Conservation (phyloP, 2,113 vertebrate species). For the Regulus satrapa region DNA sequence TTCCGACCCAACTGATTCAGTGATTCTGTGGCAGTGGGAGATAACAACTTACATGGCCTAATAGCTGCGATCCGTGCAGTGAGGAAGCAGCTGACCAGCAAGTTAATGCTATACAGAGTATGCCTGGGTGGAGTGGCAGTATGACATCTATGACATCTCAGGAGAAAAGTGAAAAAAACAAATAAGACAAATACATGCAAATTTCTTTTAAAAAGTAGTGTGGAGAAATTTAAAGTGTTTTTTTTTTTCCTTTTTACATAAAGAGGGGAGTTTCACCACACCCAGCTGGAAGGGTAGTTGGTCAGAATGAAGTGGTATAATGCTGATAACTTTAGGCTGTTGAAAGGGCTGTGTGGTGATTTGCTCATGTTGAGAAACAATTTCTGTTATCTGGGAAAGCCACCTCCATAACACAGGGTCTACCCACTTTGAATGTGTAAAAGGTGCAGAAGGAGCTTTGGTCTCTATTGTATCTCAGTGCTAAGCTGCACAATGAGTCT, state of each 20-base stretch:
- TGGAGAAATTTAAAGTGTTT: rapidly evolving
- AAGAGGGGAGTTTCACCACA: neutral
- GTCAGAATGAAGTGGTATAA: neutral
- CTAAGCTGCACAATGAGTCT: rapidly evolving
- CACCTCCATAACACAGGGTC: rapidly evolving
- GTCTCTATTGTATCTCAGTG: rapidly evolving
- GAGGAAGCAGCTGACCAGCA: neutral
- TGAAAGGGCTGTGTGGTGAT: neutral
- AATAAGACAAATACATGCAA: too few relatives aligned
- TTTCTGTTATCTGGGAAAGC: neutral
- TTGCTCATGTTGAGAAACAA: neutral
- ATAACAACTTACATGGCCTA: rapidly evolving
- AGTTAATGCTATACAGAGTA: rapidly evolving
- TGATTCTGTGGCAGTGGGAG: neutral
- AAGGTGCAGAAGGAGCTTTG: rapidly evolving
- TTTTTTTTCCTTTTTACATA: neutral
- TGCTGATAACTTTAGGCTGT: neutral
- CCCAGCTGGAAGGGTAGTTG: neutral
- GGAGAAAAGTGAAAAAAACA: neutral
- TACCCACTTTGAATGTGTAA: rapidly evolving
- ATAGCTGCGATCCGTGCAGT: rapidly evolving
- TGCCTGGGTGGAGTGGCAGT: neutral
- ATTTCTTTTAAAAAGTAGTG: neutral
- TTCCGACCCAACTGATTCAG: neutral
- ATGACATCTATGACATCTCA: rapidly evolving